phyloP scores from a whole-genome alignment of 2,113 vertebrate species.

The Corythornis cristatus region DNA sequence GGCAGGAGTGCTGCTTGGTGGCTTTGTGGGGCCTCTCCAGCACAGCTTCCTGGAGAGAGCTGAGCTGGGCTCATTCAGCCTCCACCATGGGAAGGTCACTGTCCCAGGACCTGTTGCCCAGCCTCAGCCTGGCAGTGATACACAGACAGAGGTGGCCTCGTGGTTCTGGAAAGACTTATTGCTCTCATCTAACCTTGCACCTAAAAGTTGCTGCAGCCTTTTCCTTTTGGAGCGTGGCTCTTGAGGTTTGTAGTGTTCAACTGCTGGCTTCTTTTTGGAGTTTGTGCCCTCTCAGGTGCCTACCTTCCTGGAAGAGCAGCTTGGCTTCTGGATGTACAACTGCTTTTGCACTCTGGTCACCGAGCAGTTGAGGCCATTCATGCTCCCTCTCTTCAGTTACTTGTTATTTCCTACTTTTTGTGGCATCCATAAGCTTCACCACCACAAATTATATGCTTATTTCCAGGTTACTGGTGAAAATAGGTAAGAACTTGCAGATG shows the following conservation, averaged over 20 bases:
- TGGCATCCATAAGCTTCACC: neutral
- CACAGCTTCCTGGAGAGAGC: neutral
- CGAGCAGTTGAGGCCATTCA: neutral
- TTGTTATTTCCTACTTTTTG: neutral
- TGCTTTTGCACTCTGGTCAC: neutral
- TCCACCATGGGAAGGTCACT: fast-evolving
- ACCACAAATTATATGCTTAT: neutral
- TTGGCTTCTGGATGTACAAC: neutral
- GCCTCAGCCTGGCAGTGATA: neutral
- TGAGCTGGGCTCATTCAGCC: neutral
- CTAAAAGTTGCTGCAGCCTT: neutral
- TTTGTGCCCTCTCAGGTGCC: neutral
- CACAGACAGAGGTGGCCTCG: neutral
- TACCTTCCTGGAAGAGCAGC: neutral
- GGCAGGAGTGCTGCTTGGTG: neutral
- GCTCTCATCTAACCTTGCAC: neutral
- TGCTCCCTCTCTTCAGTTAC: neutral
- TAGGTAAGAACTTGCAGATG: fast-evolving
- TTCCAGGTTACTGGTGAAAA: neutral
- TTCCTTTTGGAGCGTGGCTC: fast-evolving
- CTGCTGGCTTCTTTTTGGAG: neutral
- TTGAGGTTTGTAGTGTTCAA: neutral
- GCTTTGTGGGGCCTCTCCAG: neutral
- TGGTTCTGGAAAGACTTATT: neutral
- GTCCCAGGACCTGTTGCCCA: neutral